These are phyloP conservation scores for Meteorus colon DNA, from an alignment of 2,888 invertebrate genomes.

Conservation along the genomic window DNA sequence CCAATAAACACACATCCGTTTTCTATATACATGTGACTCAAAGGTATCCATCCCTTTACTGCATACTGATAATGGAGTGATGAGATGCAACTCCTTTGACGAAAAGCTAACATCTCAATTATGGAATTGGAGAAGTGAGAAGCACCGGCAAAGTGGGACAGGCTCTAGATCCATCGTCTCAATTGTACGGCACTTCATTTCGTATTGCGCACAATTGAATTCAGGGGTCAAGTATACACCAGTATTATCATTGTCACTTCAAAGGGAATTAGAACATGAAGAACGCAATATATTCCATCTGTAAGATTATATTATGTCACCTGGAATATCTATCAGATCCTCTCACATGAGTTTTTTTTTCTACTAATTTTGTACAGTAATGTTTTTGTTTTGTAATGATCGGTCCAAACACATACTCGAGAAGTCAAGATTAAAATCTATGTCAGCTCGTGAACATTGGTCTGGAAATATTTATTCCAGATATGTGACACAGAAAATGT, in stretches of 20 bases:
- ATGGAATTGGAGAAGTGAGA: slow-evolving; percentile 32
- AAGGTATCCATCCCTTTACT: slow-evolving; percentile 42
- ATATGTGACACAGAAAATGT: no score
- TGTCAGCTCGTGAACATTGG: no score
- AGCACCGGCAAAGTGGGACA: slow-evolving; percentile 46
- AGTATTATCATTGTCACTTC: not conserved
- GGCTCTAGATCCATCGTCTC: slow-evolving; percentile 19
- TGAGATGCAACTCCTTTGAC: slow-evolving; percentile 58
- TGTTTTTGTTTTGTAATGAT: no score
- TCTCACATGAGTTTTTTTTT: no score
- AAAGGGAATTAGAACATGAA: not conserved
- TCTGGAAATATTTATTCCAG: no score
- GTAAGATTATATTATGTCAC: no score
- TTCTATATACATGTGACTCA: not conserved
- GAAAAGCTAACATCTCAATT: slow-evolving; percentile 63
- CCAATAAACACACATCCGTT: slow-evolving; percentile 16
- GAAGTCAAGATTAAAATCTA: no score
- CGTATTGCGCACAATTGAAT: not conserved
- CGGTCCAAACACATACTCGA: no score
- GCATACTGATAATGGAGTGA: slow-evolving; percentile 60
- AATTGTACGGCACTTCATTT: not conserved
- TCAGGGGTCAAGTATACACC: not conserved
- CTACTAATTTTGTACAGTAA: no score
- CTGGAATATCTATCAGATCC: no score
- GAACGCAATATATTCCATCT: no score